Evolutionary conservation across 2,888 invertebrate genomes (phyloP).

Genomic region (Pteria penguin): DNA sequence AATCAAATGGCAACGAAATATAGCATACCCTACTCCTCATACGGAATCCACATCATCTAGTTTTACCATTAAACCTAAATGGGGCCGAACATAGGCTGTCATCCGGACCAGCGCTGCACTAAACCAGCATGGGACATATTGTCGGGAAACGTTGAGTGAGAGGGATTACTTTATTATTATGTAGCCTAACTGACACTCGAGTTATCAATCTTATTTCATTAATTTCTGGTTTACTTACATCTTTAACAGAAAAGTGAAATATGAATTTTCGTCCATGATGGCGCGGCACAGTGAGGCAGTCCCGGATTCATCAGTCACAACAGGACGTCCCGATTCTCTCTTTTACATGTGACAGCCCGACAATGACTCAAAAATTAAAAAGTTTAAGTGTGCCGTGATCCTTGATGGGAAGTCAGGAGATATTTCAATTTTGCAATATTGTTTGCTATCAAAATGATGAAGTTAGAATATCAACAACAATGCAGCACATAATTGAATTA

Average conservation of each 20-base stretch:
- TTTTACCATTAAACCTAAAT: neutral
- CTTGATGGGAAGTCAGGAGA: slow-evolving; percentile 15
- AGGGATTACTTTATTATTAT: slow-evolving; percentile 2
- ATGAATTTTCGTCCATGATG: neutral
- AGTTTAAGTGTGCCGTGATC: slow-evolving; percentile 5
- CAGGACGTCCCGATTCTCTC: neutral
- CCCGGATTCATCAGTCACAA: slow-evolving; percentile 13
- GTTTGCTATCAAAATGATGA: slow-evolving; percentile 15
- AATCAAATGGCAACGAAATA: neutral
- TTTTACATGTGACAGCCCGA: slow-evolving; percentile 5
- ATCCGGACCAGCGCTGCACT: slow-evolving; percentile 2
- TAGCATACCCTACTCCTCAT: neutral
- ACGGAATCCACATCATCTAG: neutral
- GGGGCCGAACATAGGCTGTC: neutral
- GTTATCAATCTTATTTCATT: slow-evolving; percentile 9
- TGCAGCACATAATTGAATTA: slow-evolving; percentile 8
- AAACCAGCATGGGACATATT: slow-evolving; percentile 8
- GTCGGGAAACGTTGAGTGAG: neutral
- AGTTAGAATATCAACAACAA: slow-evolving; percentile 9
- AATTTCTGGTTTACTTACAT: slow-evolving; percentile 9
- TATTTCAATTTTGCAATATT: slow-evolving; percentile 20
- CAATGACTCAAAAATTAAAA: slow-evolving; percentile 11
- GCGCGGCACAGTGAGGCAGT: neutral
- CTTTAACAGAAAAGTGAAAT: slow-evolving; percentile 8
- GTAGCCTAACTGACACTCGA: neutral